Percentiles rank a stretch among this genome's conserved stretches.
Evolutionary conservation across 2,797 vertebrate genomes (phyloP).

Genomic region (Lithobates sylvaticus): DNA sequence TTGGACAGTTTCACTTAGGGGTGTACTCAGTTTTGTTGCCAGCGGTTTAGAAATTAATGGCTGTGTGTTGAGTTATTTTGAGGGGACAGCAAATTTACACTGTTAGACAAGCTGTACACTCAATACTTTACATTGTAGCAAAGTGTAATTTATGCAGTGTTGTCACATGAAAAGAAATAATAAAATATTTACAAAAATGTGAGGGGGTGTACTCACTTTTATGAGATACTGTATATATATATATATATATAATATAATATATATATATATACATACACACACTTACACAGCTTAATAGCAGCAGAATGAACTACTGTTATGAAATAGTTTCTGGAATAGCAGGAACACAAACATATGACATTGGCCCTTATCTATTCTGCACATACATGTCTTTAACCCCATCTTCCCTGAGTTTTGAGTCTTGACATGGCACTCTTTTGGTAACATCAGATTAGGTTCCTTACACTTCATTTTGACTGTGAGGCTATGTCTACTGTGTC

Average conservation of each 20-base stretch:
- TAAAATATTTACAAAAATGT: too few relatives aligned
- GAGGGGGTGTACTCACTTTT: too few relatives aligned
- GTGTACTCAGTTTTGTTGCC: too few relatives aligned
- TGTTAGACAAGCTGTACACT: too few relatives aligned
- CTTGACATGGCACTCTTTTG: not conserved
- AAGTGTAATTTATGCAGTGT: too few relatives aligned
- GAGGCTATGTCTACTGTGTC: not conserved
- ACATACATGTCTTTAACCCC: constrained; percentile 65
- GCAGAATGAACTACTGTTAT: constrained; percentile 82
- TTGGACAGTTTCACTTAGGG: too few relatives aligned
- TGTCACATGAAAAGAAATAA: too few relatives aligned
- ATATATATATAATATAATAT: constrained; percentile 3
- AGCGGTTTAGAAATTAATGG: too few relatives aligned
- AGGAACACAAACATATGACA: constrained; percentile 80
- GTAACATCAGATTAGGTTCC: constrained; percentile 15
- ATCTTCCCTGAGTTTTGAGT: constrained; percentile 32
- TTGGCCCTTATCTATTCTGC: constrained; percentile 79
- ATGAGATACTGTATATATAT: not conserved
- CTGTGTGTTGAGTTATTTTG: too few relatives aligned
- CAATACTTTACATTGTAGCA: too few relatives aligned
- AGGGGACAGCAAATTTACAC: too few relatives aligned
- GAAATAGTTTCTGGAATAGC: constrained; percentile 78
- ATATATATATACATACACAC: constrained; percentile 1
- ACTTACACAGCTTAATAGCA: constrained; percentile 71
- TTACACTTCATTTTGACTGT: not conserved